Percentiles rank a stretch among this genome's conserved stretches.
Evolutionary conservation across 2,888 invertebrate genomes (phyloP).

Genomic region (Endomychus coccineus): DNA sequence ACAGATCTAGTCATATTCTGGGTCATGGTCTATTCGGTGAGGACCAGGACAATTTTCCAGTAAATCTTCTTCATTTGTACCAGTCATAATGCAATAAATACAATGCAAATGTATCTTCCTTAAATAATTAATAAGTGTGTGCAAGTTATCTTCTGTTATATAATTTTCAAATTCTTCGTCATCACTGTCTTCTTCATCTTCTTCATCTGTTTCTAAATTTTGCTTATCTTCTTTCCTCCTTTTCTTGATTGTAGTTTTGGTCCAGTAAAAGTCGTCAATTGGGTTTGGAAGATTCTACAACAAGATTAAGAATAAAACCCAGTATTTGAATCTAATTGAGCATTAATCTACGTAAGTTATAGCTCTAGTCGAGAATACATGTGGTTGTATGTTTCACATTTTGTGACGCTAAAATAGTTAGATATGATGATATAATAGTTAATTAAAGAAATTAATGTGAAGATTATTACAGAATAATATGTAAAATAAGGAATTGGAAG

Average conservation of each 20-base stretch:
- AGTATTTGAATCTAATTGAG: too few relatives aligned
- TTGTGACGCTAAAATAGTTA: too few relatives aligned
- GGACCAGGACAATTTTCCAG: constrained; percentile 58
- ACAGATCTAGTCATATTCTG: constrained; percentile 26
- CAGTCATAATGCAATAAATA: constrained; percentile 70
- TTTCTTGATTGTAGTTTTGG: constrained; percentile 38
- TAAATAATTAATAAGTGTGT: constrained; percentile 49
- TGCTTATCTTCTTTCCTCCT: constrained; percentile 36
- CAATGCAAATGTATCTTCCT: constrained; percentile 67
- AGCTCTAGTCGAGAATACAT: too few relatives aligned
- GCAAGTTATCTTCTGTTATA: constrained; percentile 38
- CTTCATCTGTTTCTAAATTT: constrained; percentile 30
- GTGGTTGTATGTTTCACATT: too few relatives aligned
- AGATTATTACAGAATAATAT: too few relatives aligned
- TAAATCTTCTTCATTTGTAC: constrained; percentile 56
- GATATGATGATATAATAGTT: too few relatives aligned
- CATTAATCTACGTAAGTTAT: too few relatives aligned
- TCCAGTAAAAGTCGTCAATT: constrained; percentile 55
- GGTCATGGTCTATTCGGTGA: constrained; percentile 54
- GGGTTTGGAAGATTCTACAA: constrained; percentile 45
- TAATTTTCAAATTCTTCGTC: constrained; percentile 32
- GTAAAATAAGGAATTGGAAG: too few relatives aligned
- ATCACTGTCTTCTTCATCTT: constrained; percentile 30
- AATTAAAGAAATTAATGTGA: too few relatives aligned
- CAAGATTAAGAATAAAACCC: constrained; percentile 16